Base-by-base conservation (phyloP, 1,140 invertebrate species). In the fruit fly (Drosophila melanogaster) region DNA sequence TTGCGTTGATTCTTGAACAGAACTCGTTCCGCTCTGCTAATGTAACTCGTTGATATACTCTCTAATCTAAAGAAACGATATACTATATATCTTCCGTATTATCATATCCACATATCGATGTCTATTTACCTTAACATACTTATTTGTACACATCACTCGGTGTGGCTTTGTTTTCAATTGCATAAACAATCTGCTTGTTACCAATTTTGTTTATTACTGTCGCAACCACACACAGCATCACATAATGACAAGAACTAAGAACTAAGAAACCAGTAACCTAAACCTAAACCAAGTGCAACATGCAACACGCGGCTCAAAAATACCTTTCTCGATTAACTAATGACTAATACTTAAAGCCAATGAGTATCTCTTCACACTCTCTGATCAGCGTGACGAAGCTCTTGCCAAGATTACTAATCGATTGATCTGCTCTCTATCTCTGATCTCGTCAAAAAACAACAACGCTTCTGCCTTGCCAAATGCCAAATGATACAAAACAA, bases 271-370 rank as follows among this genome's bases (percentile, higher is more conserved):
- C 43, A 58, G 38, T 49, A 55, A 49, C 41, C 11, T 14, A 41
- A 56, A 50, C 46, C 33, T 53, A 74, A 73, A 35, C 58, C 41
- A 69, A 51, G 60, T 64, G 56, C 62, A 44, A 78, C 50, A 64
- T 60, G 58, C 53, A 47, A 83, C 56, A 75, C 57, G 70, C 84
- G 84, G 79, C 69, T 86, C 84, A 79, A 79, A 79, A 83, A 47
- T 77, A 89, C 79, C 83, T 86, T 87, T 87, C 79, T 87, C 67
- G 71, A 87, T 79, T 72, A 81, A 84, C 76, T 71, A 73, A 50
- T 84, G 81, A 79, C 81, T 83, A 66, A 81, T 62, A 77, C 65
- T 64, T 47, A 62, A 65, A 70, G 57, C 40, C 51, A 50, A 70
- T 50, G 55, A 67, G 66, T 66, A 33, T 70, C 79, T 81, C 61